Evolutionary conservation across 2,888 invertebrate genomes (phyloP).

Genomic region (Hyposoter didymator): DNA sequence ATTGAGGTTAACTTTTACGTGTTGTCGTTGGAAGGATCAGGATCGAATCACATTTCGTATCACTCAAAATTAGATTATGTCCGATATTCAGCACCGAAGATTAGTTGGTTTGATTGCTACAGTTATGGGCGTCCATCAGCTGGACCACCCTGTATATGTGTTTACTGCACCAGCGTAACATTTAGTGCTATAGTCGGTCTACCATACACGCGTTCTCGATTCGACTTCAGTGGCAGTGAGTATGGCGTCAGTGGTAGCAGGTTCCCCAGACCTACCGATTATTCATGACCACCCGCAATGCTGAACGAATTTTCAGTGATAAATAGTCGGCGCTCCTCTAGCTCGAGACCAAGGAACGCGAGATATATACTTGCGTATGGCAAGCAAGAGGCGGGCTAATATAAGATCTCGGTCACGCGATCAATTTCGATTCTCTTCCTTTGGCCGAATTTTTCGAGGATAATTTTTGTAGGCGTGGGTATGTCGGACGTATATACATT

Average conservation of each 20-base stretch:
- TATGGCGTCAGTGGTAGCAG: constrained; percentile 28
- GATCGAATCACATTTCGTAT: not conserved
- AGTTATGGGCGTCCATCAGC: no score
- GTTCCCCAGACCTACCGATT: constrained; percentile 63
- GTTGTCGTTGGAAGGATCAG: not conserved
- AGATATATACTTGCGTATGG: constrained; percentile 10
- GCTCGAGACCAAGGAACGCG: constrained; percentile 4
- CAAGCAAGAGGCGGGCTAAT: constrained; percentile 27
- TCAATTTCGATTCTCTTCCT: constrained; percentile 55
- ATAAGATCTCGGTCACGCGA: constrained; percentile 55
- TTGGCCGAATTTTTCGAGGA: constrained; percentile 47
- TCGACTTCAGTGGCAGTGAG: constrained; percentile 38
- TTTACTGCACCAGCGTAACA: constrained; percentile 1
- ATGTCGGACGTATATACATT: constrained; percentile 16
- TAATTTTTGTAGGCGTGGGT: constrained; percentile 30
- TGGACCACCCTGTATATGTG: constrained; percentile 4
- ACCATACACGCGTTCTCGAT: constrained; percentile 27
- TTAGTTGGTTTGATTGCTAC: not conserved
- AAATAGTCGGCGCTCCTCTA: constrained; percentile 63
- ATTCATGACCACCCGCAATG: constrained; percentile 73
- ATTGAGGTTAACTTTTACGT: not conserved
- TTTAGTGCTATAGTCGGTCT: constrained; percentile 14
- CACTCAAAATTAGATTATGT: not conserved
- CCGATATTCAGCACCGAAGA: no score
- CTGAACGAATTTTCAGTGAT: constrained; percentile 70